Conservation (phyloP, 2,888 invertebrate species). For the Spodoptera picta region DNA sequence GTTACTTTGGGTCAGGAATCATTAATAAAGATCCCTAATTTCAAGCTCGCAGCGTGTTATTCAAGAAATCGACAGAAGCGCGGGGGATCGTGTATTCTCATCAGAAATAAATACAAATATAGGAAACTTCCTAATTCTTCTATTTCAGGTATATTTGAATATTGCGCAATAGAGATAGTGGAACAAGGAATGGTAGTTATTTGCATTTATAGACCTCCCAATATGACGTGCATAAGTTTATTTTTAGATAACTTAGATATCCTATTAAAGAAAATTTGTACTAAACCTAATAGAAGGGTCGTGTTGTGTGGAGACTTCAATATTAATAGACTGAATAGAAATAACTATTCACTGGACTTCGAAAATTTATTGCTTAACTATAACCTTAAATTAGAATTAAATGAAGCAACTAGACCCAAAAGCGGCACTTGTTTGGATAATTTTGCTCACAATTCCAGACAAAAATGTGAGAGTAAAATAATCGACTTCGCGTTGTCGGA, state of each 20-base stretch:
- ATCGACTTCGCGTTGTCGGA: no score
- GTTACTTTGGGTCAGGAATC: not conserved
- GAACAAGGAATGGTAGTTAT: constrained; percentile 5
- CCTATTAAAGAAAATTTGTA: not conserved
- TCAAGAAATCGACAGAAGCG: not conserved
- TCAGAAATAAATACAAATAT: not conserved
- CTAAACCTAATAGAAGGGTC: not conserved
- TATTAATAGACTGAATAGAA: constrained; percentile 3
- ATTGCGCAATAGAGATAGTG: constrained; percentile 8
- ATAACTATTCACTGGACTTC: not conserved
- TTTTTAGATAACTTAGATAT: constrained; percentile 2
- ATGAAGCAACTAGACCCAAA: not conserved
- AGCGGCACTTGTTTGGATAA: constrained; percentile 14
- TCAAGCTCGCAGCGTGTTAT: constrained; percentile 5
- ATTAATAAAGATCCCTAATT: constrained; percentile 3
- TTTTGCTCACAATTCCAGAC: not conserved
- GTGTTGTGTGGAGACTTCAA: no score
- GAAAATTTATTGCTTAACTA: not conserved
- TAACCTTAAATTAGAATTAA: constrained; percentile 2
- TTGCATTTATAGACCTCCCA: constrained; percentile 13
- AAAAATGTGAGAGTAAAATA: no score
- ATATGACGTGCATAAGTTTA: not conserved
- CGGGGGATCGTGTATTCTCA: constrained; percentile 4
- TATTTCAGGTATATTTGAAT: constrained; percentile 4
- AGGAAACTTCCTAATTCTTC: constrained; percentile 1